phyloP scores from a whole-genome alignment of 2,888 invertebrate species.

The Ophion ellenae region DNA sequence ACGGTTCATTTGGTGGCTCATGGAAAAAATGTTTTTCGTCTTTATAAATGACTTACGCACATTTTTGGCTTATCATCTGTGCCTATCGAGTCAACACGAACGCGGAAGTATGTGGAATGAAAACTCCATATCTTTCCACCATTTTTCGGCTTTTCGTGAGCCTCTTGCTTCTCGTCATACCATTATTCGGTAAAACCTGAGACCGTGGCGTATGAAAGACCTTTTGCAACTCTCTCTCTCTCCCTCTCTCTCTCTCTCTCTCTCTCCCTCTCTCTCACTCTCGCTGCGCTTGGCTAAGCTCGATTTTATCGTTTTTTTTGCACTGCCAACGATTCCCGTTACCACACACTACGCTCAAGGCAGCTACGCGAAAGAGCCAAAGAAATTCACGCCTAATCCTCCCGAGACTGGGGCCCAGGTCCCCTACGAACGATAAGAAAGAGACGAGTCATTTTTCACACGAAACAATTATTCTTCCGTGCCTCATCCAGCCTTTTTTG shows the following conservation, averaged over 20 bases:
- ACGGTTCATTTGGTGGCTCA: background rate
- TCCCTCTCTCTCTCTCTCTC: background rate
- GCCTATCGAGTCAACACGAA: background rate
- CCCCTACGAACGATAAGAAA: conserved; percentile 53
- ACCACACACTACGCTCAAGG: conserved; percentile 14
- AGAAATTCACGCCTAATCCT: conserved; percentile 55
- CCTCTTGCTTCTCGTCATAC: conserved; percentile 16
- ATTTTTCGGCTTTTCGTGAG: conserved; percentile 12
- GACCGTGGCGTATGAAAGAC: conserved; percentile 34
- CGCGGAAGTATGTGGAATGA: background rate
- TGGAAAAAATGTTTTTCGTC: background rate
- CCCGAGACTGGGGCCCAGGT: conserved; percentile 41
- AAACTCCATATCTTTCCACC: conserved; percentile 16
- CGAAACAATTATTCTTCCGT: conserved; percentile 66
- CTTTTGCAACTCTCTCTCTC: conserved; percentile 1
- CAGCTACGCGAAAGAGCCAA: conserved; percentile 31
- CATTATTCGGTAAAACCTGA: conserved; percentile 13
- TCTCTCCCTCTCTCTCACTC: background rate
- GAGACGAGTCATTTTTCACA: conserved; percentile 63
- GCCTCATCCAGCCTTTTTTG: conserved; percentile 46
- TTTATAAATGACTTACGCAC: background rate
- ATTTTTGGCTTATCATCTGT: no score
- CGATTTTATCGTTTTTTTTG: conserved; percentile 35
- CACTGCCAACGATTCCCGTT: background rate
- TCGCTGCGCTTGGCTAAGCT: conserved; percentile 36